Conservation (phyloP, 2,888 invertebrate species). For the Alentia gelatinosa region DNA sequence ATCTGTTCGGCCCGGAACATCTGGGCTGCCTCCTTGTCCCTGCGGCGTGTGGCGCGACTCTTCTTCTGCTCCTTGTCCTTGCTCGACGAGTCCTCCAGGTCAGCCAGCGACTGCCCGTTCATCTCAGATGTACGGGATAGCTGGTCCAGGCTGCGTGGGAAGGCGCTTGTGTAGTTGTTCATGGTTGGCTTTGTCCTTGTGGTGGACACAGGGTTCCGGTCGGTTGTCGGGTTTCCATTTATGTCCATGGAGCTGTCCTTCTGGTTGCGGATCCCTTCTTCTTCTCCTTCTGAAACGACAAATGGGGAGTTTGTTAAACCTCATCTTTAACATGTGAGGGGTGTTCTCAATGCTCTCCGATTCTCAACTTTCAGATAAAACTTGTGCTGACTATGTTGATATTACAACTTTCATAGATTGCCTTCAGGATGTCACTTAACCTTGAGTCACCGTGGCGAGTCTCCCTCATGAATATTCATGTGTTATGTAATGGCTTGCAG, state of each 20-base stretch:
- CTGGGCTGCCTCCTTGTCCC: slow-evolving; percentile 64
- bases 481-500: too few relatives aligned
- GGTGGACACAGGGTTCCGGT: neutral
- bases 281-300: slow-evolving; percentile 43
- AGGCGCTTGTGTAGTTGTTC: neutral
- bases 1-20: slow-evolving; percentile 66
- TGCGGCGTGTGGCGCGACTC: slow-evolving; percentile 3
- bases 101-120: neutral
- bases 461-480: too few relatives aligned
- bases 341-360: too few relatives aligned
- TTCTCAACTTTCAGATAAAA: too few relatives aligned
- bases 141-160: neutral
- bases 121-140: neutral
- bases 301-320: neutral
- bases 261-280: neutral
- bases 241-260: slow-evolving; percentile 64
- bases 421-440: too few relatives aligned
- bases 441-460: too few relatives aligned
- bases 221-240: slow-evolving; percentile 72
- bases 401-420: too few relatives aligned
- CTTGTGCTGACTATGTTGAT: too few relatives aligned
- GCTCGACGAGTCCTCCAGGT: neutral
- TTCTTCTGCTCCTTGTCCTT: neutral
- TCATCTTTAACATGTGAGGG: too few relatives aligned
- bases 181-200: neutral